phyloP scores from a whole-genome alignment of 2,888 invertebrate genomes.

The Apamea crenata region DNA sequence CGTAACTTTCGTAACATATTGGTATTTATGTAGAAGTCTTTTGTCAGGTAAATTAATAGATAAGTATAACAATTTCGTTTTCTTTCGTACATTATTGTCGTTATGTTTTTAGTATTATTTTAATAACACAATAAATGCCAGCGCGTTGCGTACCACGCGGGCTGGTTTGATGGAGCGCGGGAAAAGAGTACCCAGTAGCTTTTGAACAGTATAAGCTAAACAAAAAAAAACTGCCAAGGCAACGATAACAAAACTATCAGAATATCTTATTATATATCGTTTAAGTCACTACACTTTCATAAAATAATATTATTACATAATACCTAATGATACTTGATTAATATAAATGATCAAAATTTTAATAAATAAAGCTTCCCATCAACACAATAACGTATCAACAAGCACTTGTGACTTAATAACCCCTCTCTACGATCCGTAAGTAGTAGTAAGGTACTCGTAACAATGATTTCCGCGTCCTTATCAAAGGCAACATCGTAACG shows the following conservation, averaged over 20 bases:
- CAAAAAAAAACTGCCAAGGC: neutral
- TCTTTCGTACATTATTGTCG: neutral
- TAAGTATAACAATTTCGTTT: neutral
- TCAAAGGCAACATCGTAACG: conserved; percentile 69
- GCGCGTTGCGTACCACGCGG: neutral
- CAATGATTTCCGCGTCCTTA: conserved; percentile 72
- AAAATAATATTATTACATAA: neutral
- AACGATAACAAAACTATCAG: neutral
- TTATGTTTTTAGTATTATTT: neutral
- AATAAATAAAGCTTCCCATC: conserved; percentile 1
- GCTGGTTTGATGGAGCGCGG: neutral
- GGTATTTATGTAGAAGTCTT: conserved; percentile 37
- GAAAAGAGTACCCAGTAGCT: neutral
- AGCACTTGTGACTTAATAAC: conserved; percentile 24
- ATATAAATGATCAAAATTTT: conserved; percentile 1
- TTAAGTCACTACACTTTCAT: neutral
- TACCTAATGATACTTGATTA: neutral
- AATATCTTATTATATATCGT: no score
- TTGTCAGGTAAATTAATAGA: conserved; percentile 44
- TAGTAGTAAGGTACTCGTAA: conserved; percentile 26
- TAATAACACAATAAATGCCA: neutral
- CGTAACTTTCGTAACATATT: conserved; percentile 49
- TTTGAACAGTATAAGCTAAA: neutral
- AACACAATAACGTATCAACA: conserved; percentile 12
- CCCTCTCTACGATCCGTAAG: conserved; percentile 12